These are phyloP conservation scores for Stegodyphus dumicola DNA, from an alignment of 1,140 invertebrate species.

Conservation along the genomic window DNA sequence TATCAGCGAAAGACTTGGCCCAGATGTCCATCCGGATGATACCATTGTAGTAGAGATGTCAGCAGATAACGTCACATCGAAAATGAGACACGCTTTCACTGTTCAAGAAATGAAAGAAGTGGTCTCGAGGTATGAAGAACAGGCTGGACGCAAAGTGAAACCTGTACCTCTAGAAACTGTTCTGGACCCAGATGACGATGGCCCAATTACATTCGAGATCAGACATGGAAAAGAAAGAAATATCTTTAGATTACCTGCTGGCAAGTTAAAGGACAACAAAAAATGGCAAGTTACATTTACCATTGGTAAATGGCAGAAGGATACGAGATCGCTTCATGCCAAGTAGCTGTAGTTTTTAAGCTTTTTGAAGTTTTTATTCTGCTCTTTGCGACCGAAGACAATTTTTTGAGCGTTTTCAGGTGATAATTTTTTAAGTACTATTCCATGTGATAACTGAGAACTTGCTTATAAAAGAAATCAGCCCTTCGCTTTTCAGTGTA, in stretches of 20 bases:
- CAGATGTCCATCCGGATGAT: conserved; percentile 38
- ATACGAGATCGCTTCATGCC: conserved; percentile 31
- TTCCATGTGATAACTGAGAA: no score
- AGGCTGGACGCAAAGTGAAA: conserved; percentile 35
- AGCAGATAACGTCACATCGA: conserved; percentile 24
- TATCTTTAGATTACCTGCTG: conserved; percentile 60
- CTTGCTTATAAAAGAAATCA: no score
- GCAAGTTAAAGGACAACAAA: conserved; percentile 61
- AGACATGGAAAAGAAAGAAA: conserved; percentile 62
- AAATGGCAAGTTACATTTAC: conserved; percentile 64
- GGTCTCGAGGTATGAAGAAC: conserved; percentile 36
- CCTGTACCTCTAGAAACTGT: conserved; percentile 47
- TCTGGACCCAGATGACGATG: conserved; percentile 54
- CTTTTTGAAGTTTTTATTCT: no score
- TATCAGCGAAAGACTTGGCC: conserved; percentile 31
- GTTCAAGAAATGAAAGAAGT: conserved; percentile 47
- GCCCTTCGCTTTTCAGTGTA: no score
- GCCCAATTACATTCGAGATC: conserved; percentile 61
- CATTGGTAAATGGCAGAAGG: conserved; percentile 58
- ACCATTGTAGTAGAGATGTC: conserved; percentile 45
- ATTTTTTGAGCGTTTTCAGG: no score
- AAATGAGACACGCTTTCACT: conserved; percentile 49
- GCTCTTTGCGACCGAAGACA: no score
- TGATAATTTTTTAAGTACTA: no score
- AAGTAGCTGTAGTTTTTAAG: conserved; percentile 38